These are phyloP conservation scores for Ochropleura leucogaster DNA, from an alignment of 2,888 invertebrate species.

Conservation along the genomic window DNA sequence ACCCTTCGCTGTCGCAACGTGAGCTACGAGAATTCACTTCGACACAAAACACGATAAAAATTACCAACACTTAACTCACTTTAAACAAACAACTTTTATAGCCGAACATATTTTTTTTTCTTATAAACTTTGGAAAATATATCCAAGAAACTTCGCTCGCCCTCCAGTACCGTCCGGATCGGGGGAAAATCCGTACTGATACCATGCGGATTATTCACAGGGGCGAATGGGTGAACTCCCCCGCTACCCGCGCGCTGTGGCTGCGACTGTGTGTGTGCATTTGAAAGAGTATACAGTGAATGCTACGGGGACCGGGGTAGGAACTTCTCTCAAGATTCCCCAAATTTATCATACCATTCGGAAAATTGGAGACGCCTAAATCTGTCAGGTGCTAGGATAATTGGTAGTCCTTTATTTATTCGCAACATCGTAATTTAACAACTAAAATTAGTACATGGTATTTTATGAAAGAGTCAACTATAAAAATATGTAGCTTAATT, in stretches of 20 bases:
- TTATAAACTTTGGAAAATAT: constrained; percentile 22
- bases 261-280: not conserved
- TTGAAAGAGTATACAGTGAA: not conserved
- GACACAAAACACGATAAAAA: not conserved
- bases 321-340: constrained; percentile 8
- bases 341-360: not conserved
- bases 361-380: constrained; percentile 2
- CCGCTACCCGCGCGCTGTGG: not conserved
- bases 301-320: not conserved
- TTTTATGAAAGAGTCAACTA: not conserved
- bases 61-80: constrained; percentile 16
- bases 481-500: not conserved
- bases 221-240: constrained; percentile 39
- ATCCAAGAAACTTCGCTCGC: not conserved
- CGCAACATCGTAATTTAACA: too few relatives aligned
- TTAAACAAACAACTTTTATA: not conserved
- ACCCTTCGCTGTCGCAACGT: not conserved
- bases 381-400: not conserved
- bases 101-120: constrained; percentile 21
- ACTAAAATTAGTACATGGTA: too few relatives aligned
- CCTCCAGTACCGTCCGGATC: constrained; percentile 48
- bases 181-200: constrained; percentile 57
- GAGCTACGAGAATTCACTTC: not conserved
- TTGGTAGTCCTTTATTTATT: too few relatives aligned
- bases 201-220: constrained; percentile 54